Conservation (phyloP, 1,140 invertebrate species). For the Neotoxoptera formosana region DNA sequence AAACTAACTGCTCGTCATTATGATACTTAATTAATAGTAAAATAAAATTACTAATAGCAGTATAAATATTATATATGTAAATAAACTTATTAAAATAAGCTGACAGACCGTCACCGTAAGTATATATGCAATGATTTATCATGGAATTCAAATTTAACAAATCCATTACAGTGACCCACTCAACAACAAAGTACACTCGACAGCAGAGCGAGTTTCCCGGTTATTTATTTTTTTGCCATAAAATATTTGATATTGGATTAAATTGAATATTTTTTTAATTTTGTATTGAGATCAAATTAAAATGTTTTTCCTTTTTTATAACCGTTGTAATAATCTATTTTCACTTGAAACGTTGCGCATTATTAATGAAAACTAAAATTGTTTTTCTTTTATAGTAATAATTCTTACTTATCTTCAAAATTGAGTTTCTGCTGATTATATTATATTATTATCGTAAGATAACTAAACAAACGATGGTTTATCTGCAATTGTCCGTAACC, state of each 20-base stretch:
- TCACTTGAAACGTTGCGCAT: not conserved
- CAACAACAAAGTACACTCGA: not conserved
- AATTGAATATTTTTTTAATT: not conserved
- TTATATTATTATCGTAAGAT: not conserved
- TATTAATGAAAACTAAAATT: not conserved
- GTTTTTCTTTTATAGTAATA: not conserved
- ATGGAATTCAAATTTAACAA: too few species aligned
- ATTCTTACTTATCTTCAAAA: not conserved
- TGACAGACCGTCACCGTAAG: too few species aligned
- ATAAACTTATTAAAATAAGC: too few species aligned
- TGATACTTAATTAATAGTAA: not conserved
- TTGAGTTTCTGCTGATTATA: not conserved
- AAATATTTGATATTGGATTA: not conserved
- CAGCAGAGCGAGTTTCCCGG: not conserved
- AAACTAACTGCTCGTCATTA: not conserved
- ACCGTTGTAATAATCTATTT: not conserved
- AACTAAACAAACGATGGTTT: not conserved
- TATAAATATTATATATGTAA: too few species aligned
- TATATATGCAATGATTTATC: too few species aligned
- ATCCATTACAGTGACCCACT: not conserved
- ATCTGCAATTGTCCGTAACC: not conserved
- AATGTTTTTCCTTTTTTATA: not conserved
- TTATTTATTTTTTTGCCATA: not conserved
- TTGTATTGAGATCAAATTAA: not conserved
- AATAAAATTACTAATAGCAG: too few species aligned